Base-by-base conservation (phyloP, 1,140 invertebrate genomes). In the Papilio glaucus region DNA sequence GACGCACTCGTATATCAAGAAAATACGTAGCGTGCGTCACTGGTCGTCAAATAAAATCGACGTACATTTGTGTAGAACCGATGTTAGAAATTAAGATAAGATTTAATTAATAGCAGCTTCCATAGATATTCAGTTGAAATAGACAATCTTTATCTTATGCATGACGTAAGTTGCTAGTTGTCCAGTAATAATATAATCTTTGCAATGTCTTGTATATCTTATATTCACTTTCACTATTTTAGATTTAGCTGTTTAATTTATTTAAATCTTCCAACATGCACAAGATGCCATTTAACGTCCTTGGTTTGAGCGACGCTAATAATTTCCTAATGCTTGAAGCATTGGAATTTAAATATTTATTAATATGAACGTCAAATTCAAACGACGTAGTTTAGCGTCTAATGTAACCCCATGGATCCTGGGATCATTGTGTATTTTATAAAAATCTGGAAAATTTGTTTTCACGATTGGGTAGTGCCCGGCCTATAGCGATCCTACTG, bases 11-110 rank as follows among this genome's bases (percentile, higher is more conserved):
- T 24, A 57, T 57, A 26, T 57, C 49, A 57, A 57, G 21, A 57
- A 21, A 57, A 57, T 57, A 57, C 21, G 18, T 10, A 18, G 10
- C 49, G 49, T 57, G 49, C 49, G 49, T 57, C 49, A 57, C 21
- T 24, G 3, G 49, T 13, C 49, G 10, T 57, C 49, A 57, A 57
- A 57, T 57, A 49, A 21, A 10, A 10, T 53, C 2, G 2, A 33
- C 29, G 29, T 53, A 57, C 24, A 57, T 57, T 21, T 57, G 24
- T 24, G 21, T 57, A 57, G 21, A 57, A 12, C 49, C 24, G 10
- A 12, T 21, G 18, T 57, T 57, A 57, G 49, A 57, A 18, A 53
- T 53, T 53, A 57, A 24, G 49, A 57, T 57, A 57, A 57, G 49
- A 57, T 57, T 57, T 26, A 57, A 57, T 57, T 57, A 57, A 26